Evolutionary conservation across 1,140 invertebrate genomes (phyloP).

Genomic region (Formica exsecta): DNA sequence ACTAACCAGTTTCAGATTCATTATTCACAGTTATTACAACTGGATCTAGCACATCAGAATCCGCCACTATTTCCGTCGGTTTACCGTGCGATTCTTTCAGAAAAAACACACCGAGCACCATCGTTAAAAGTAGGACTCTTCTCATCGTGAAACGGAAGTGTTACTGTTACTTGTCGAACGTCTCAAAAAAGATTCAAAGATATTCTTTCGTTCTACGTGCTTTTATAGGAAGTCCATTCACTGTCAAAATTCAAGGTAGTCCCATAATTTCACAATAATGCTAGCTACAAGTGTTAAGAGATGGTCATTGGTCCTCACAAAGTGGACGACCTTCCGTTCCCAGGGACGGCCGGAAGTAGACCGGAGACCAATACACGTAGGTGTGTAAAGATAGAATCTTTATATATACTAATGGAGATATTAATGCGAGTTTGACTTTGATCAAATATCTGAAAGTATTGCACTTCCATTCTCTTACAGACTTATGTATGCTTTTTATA

Average conservation of each 20-base stretch:
- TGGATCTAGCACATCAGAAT: constrained; percentile 19
- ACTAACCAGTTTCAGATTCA: constrained; percentile 42
- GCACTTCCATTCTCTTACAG: not conserved
- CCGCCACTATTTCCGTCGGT: not conserved
- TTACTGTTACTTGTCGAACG: constrained; percentile 27
- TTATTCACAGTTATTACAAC: not conserved
- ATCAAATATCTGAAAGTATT: not conserved
- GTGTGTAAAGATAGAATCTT: not conserved
- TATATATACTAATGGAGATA: constrained; percentile 5
- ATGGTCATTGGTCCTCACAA: constrained; percentile 46
- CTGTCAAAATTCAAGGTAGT: constrained; percentile 57
- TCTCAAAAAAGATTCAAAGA: constrained; percentile 33
- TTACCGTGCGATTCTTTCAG: constrained; percentile 27
- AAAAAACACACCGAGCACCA: constrained; percentile 10
- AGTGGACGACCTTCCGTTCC: constrained; percentile 75
- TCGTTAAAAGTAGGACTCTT: not conserved
- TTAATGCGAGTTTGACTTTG: constrained; percentile 6
- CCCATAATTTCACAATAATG: constrained; percentile 25
- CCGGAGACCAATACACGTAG: not conserved
- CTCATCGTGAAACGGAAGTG: constrained; percentile 29
- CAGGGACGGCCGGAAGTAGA: constrained; percentile 75
- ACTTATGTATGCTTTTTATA: not conserved
- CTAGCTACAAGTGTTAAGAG: not conserved
- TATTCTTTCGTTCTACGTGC: not conserved
- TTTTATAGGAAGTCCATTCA: constrained; percentile 76